Base-by-base conservation (phyloP, 1,140 invertebrate genomes). In the Laupala kohalensis region DNA sequence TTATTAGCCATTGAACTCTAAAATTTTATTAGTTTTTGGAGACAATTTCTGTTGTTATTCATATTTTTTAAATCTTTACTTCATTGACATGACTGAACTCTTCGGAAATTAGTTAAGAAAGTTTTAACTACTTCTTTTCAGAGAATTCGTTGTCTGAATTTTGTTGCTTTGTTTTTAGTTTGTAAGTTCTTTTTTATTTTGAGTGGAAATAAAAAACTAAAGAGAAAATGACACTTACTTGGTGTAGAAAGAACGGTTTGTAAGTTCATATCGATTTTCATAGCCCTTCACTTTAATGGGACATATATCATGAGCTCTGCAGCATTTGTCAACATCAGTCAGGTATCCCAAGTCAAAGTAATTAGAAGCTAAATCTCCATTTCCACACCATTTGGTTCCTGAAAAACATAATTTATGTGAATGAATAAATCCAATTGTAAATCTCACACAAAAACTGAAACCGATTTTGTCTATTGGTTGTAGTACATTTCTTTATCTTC, bases 331-430 rank as follows among this genome's bases (percentile, higher is more conserved):
- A 70, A 94, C 85, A 24, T 83, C 81, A 37, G 83, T 81, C 75
- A 91, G 86, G 0, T 83, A 79, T 25, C 93, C 93, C 66, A 95
- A 82, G 79, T 95, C 92, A 78, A 89, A 90, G 80, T 94, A 94
- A 75, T 86, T 86, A n/a, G 84, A 81, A 1, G 93, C 92, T 71
- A 94, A 87, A 77, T 94, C 92, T 1, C 92, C 92, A 0, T 89
- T 88, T 3, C 93, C 93, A 77, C 93, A 95, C 93, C 92, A 94
- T 80, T 94, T 94, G 64, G 92, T 94, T 64, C 92, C 92, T 94
- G 76, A 4, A 82, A 83, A 15, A 86, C 37, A 53, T 13, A 53
- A 53, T 37, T 37, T 53, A 53, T 77, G 28, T 83, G 19, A 53
- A 2, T 53, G 9, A 53, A 19, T 53, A 19, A 53, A 53, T 2